phyloP scores from a whole-genome alignment of 2,113 vertebrate genomes.

The Phylloscopus trochiloides region DNA sequence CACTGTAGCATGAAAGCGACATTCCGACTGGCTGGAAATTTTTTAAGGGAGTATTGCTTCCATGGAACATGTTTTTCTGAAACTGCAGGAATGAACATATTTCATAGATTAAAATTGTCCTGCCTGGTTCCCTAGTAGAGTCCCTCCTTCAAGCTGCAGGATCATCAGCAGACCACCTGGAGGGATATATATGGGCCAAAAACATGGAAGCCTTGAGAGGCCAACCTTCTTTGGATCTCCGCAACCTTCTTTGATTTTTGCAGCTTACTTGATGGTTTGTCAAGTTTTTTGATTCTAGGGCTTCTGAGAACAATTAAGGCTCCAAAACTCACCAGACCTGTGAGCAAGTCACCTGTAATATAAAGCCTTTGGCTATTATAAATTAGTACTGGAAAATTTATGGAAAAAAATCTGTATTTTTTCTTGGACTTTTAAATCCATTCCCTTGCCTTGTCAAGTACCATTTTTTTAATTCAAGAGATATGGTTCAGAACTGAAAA shows the following conservation, averaged over 20 bases:
- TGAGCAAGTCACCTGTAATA: not conserved
- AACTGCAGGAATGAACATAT: not conserved
- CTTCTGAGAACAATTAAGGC: not conserved
- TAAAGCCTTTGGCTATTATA: not conserved
- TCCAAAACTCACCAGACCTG: not conserved
- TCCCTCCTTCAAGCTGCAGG: not conserved
- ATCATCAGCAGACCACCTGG: not conserved
- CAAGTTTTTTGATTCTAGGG: not conserved
- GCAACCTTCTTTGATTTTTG: not conserved
- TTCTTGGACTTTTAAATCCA: not conserved
- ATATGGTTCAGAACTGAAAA: not conserved
- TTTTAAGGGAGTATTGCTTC: not conserved
- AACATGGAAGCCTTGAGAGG: not conserved
- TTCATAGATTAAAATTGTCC: not conserved
- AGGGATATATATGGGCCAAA: not conserved
- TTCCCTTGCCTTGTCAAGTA: not conserved
- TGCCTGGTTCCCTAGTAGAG: not conserved
- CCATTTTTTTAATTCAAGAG: not conserved
- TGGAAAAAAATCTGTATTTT: not conserved
- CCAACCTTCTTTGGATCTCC: not conserved
- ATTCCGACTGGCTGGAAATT: not conserved
- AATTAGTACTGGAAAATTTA: not conserved
- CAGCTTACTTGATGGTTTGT: not conserved
- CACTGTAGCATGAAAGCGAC: not conserved
- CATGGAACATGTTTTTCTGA: not conserved